Conservation (phyloP, 2,888 invertebrate genomes). For the Drepanosiphum platanoidis region DNA sequence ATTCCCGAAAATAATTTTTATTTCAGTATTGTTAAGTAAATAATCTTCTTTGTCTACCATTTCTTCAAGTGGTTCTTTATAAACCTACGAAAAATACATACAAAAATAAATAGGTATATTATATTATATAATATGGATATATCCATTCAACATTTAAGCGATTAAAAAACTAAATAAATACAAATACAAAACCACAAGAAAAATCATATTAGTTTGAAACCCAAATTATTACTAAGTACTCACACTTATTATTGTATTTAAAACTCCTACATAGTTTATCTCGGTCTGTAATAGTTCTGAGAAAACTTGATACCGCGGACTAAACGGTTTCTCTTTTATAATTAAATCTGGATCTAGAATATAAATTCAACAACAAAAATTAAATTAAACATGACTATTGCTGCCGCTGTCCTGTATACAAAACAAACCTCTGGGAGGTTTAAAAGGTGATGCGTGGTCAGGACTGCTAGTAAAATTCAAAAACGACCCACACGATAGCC, state of each 20-base stretch:
- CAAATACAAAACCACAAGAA: not conserved
- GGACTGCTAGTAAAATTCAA: constrained; percentile 89
- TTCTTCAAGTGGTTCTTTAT: constrained; percentile 91
- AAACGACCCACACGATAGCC: constrained; percentile 75
- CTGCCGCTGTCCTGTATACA: not conserved
- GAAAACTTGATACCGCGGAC: constrained; percentile 83
- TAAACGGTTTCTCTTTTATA: constrained; percentile 66
- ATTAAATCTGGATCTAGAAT: constrained; percentile 53
- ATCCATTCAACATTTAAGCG: no score
- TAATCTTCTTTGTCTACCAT: constrained; percentile 82
- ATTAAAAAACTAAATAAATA: not conserved
- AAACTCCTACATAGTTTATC: constrained; percentile 94
- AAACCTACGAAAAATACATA: constrained; percentile 79
- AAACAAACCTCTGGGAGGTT: constrained; percentile 49
- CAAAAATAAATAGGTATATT: no score
- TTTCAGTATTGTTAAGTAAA: constrained; percentile 88
- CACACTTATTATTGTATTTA: constrained; percentile 92
- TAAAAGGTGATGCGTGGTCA: constrained; percentile 62
- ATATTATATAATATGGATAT: no score
- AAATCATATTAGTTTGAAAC: not conserved
- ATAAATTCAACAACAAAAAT: constrained; percentile 52
- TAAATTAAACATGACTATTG: not conserved
- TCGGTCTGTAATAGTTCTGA: constrained; percentile 96
- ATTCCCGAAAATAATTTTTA: constrained; percentile 95
- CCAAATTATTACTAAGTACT: constrained; percentile 65